Evolutionary conservation across 2,888 invertebrate species (phyloP).

Genomic region (Agriopis aurantiaria): DNA sequence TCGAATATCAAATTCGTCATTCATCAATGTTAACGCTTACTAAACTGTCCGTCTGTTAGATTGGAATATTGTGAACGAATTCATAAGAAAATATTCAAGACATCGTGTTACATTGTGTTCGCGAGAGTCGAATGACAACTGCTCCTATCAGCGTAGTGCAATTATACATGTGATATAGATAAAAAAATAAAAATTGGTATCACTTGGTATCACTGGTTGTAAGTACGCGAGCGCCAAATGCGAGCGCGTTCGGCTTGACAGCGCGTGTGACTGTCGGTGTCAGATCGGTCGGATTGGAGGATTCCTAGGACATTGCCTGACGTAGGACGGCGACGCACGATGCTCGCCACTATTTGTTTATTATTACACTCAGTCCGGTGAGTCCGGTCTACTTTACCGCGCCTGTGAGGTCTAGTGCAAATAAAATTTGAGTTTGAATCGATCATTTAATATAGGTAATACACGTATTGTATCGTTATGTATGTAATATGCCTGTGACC

Average conservation of each 20-base stretch:
- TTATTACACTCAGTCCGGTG: no score
- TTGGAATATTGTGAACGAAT: neutral
- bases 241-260: conserved; percentile 22
- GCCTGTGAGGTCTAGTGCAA: neutral
- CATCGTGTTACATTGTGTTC: conserved; percentile 4
- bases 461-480: no score
- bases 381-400: neutral
- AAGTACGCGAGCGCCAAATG: neutral
- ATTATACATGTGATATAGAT: conserved; percentile 9
- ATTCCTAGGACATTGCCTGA: neutral
- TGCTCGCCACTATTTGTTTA: neutral
- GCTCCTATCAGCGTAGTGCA: conserved; percentile 7
- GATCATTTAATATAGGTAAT: neutral
- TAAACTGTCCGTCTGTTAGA: neutral
- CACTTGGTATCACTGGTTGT: neutral
- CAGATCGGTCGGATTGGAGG: no score
- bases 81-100: neutral
- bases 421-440: neutral
- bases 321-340: neutral
- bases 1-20: neutral
- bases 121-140: conserved; percentile 11
- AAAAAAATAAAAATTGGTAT: neutral
- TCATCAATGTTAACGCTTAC: conserved; percentile 1
- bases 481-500: no score
- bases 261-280: conserved; percentile 20